Base-by-base conservation (phyloP, 2,888 invertebrate species). In the Acholoe squamosa region DNA sequence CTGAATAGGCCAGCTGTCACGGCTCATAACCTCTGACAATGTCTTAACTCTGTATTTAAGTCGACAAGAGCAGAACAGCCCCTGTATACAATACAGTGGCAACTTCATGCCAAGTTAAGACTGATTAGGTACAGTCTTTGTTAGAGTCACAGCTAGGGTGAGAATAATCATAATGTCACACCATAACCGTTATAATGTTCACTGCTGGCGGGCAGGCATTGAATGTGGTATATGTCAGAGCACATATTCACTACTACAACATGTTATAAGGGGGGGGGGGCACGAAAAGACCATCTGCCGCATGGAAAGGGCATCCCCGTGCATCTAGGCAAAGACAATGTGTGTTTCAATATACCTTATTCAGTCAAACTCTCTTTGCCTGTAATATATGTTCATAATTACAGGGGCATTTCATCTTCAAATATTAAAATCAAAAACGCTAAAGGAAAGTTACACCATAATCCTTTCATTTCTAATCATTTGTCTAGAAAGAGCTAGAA, bases 281-380 rank as follows among this genome's bases (percentile, higher is more conserved):
- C 80, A 80, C 80, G 80, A 80, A 80, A 80, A 43, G 80, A 80
- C 80, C 80, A 80, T 80, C 80, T 80, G 80, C 76, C 61, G 61
- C 3, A 14, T 12, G 61, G 5, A 61, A 61, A 14, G n/a, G 5
- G 16, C 61, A 5, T 61, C 61, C 61, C n/a, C 61, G n/a, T 61
- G 3, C 61, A 61, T 61, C 1, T 1, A 19, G 22, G 61, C 5
- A 22, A 22, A 19, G 61, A 61, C 5, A 25, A n/a, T 22, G 61
- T 61, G 61, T 61, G 22, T 43, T 43, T 43, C 43, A 43, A 10
- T 5, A 12, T 61, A n/a, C n/a, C n/a, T 61, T 61, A 5, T 61
- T 61, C 1, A 22, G 22, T 61, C 5, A 19, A 61, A 61, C n/a
- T n/a, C n/a, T n/a, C n/a, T n/a, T n/a, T n/a, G n/a, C n/a, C n/a